Conservation (phyloP, 2,113 vertebrate species). For the Caretta caretta region DNA sequence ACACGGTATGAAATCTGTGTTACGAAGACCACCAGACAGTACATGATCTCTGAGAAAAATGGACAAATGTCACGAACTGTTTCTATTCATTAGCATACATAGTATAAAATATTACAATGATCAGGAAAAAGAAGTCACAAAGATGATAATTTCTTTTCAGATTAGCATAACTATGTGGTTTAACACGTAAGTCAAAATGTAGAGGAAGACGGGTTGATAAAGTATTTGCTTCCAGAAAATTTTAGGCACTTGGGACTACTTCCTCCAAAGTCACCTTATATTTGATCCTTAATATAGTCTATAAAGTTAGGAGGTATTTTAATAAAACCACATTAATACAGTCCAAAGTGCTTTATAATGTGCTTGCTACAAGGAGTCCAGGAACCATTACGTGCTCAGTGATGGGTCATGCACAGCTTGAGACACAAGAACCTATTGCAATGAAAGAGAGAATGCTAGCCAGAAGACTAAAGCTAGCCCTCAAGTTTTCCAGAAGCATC, state of each 20-base stretch:
- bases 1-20: not conserved
- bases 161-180: not conserved
- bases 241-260: not conserved
- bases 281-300: constrained; percentile 3
- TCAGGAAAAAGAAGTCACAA: not conserved
- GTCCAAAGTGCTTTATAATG: not conserved
- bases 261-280: not conserved
- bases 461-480: not conserved
- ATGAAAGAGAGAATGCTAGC: not conserved
- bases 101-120: not conserved
- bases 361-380: not conserved
- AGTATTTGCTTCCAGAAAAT: not conserved
- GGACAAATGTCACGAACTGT: not conserved
- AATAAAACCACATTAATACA: not conserved
- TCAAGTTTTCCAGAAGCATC: not conserved
- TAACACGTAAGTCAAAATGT: not conserved
- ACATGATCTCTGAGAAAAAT: not conserved
- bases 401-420: not conserved
- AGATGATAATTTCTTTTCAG: not conserved
- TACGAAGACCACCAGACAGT: not conserved
- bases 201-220: not conserved
- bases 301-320: not conserved
- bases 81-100: not conserved
- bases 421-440: not conserved
- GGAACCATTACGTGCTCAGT: not conserved